phyloP scores from a whole-genome alignment of 2,888 invertebrate species.

The Lysandra coridon region DNA sequence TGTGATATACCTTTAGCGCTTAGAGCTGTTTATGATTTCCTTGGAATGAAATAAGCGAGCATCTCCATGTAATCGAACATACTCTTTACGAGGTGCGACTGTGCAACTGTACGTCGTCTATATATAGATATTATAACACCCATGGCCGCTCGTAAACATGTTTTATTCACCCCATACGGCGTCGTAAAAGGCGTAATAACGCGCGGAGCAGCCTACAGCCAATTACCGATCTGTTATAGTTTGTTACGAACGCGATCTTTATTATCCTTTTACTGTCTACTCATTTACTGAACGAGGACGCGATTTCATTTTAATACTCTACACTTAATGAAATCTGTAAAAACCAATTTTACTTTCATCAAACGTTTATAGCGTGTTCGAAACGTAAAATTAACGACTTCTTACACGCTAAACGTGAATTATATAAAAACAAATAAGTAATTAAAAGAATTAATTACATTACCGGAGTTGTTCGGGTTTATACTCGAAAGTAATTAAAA shows the following conservation, averaged over 20 bases:
- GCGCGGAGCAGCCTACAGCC: conserved; percentile 79
- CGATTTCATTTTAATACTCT: conserved; percentile 29
- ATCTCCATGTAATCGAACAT: conserved; percentile 1
- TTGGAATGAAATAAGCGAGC: neutral
- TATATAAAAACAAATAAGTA: conserved; percentile 22
- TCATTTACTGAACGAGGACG: conserved; percentile 75
- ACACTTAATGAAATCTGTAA: conserved; percentile 8
- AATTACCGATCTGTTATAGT: conserved; percentile 81
- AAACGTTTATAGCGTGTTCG: conserved; percentile 10
- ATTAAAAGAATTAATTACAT: conserved; percentile 23
- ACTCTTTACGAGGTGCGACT: conserved; percentile 4
- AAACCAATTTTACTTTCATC: conserved; percentile 16
- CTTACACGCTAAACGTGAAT: conserved; percentile 21
- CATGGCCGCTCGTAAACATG: conserved; percentile 80
- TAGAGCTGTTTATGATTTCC: neutral
- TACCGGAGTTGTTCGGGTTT: conserved; percentile 21
- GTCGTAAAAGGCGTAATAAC: conserved; percentile 81
- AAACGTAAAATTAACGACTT: conserved; percentile 15
- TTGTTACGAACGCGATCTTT: conserved; percentile 80
- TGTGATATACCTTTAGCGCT: neutral
- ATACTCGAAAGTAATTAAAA: conserved; percentile 17
- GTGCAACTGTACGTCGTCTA: neutral
- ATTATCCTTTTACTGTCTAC: conserved; percentile 80
- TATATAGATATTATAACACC: conserved; percentile 67
- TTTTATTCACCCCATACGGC: conserved; percentile 81